Base-by-base conservation (phyloP, 1,140 invertebrate genomes). In the Achroia grisella region DNA sequence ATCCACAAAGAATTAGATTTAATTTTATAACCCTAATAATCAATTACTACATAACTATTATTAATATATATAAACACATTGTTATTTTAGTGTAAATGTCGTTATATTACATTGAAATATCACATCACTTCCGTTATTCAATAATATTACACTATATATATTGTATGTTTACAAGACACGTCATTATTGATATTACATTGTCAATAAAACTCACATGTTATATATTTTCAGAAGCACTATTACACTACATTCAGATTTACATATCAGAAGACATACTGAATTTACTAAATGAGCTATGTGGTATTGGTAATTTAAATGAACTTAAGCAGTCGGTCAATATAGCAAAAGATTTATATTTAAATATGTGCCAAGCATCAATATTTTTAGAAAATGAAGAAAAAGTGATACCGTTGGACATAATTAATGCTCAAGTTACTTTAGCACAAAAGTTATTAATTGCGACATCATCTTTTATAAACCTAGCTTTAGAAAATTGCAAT, bases 161-260 rank as follows among this genome's bases (percentile, higher is more conserved):
- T 23, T 23, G 2, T 23, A 23, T 23, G 17, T 6, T 23, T 3
- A 6, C 6, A 23, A 3, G 6, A 3, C 17, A 3, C 2, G 6
- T 23, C 2, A 23, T 23, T 23, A 23, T 23, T 23, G 6, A 23
- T 23, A 23, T 3, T 23, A 6, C n/a, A 23, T 6, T 23, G 17
- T 23, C 2, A 6, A 23, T 2, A 23, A 23, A 23, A 23, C 6
- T 23, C 17, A 23, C 17, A 6, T 23, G 17, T 6, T 23, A n/a
- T 23, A 23, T 23, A 23, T 10, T 51, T 51, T 23, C 48, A 51
- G 48, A 40, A 30, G 40, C 35, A 39, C 48, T 50, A 3, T 32
- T 44, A 31, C 48, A 50, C 5, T 28, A 44, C 30, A 40, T 44
- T 36, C 33, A 44, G 5, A 13, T 30, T 28, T 50, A 33, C 15